Percentiles rank a stretch among this genome's conserved stretches.
These are phyloP conservation scores for Diglossa cyanea DNA, from an alignment of 2,797 vertebrate species.

Conservation along the genomic window DNA sequence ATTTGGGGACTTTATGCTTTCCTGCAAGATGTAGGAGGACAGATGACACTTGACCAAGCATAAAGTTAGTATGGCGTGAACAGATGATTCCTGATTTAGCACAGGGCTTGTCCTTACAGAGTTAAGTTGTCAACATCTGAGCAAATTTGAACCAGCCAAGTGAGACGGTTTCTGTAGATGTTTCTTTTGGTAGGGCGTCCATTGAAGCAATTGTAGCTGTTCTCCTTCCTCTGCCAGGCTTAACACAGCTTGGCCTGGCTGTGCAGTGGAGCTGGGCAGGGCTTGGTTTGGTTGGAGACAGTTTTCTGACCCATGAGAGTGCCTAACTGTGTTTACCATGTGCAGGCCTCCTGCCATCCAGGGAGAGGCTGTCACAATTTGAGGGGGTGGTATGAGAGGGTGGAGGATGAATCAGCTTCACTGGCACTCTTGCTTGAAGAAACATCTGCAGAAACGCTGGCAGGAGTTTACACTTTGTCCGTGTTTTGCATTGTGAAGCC, in stretches of 20 bases:
- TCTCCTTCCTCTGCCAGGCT: background rate
- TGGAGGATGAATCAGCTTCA: background rate
- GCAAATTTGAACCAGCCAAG: background rate
- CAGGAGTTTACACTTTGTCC: background rate
- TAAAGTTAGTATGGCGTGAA: background rate
- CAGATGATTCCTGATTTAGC: constrained; percentile 14
- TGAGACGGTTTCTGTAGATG: background rate
- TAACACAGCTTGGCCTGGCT: fast-evolving
- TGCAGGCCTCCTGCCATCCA: background rate
- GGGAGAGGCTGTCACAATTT: background rate
- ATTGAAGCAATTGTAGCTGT: background rate
- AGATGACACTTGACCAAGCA: constrained; percentile 9
- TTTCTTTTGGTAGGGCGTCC: background rate
- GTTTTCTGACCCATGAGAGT: background rate
- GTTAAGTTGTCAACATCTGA: constrained; percentile 15
- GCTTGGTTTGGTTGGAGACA: background rate
- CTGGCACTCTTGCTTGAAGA: constrained; percentile 17
- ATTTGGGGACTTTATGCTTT: background rate
- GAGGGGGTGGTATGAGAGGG: background rate
- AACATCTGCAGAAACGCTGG: background rate
- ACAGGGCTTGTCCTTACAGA: background rate
- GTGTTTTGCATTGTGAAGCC: background rate
- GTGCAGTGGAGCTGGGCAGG: fast-evolving
- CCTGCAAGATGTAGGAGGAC: background rate
- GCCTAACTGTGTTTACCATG: background rate